Evolutionary conservation across 2,888 invertebrate genomes (phyloP), one percentile per base, ranked within the genome.

Genomic region (Acrobasis repandana): DNA sequence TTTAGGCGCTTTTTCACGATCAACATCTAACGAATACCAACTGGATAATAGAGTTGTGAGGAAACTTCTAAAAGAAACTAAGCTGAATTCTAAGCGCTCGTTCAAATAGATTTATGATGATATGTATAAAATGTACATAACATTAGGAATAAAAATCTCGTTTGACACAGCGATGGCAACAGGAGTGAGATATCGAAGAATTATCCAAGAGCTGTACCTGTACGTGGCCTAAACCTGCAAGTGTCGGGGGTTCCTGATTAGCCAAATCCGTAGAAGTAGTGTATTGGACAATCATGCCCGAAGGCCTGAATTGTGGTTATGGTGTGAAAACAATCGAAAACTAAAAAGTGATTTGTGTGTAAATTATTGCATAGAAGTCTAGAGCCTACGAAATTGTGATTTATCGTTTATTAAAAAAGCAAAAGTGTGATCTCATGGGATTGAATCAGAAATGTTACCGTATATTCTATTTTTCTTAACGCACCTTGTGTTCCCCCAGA

Each of bases 381-480:
- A 80, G 76, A 79, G 83, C 83, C 85, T 85, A 80, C 69, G 64
- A 78, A 84, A 84, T 77, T 87, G 86, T 87, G 87, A 88, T 89
- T 83, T 80, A 82, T 80, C 75, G 71, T 77, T 80, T 79, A 72
- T 75, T 77, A 72, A 69, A 71, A 75, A 74, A 77, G 75, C 74
- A 74, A 77, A 79, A 72, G 74, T 77, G 85, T 88, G 90, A 90
- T 90, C 90, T 89, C 88, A 85, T 79, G 75, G 76, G 77, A 83
- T 83, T 82, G 75, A 79, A 76, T 76, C 72, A 72, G 71, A 67
- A 71, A 72, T 76, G 79, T 80, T 80, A 78, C 75, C 74, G 67
- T 68, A 60, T 63, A 61, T 63, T 64, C 60, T 60, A 64, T 58
- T 61, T 54, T 62, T 65, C 60, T 61, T 66, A 51, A 66, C 66